Percentiles rank a stretch among this genome's conserved stretches.
These are phyloP conservation scores for Thalassaphorura encarpata DNA, from an alignment of 1,140 invertebrate genomes.

Conservation along the genomic window DNA sequence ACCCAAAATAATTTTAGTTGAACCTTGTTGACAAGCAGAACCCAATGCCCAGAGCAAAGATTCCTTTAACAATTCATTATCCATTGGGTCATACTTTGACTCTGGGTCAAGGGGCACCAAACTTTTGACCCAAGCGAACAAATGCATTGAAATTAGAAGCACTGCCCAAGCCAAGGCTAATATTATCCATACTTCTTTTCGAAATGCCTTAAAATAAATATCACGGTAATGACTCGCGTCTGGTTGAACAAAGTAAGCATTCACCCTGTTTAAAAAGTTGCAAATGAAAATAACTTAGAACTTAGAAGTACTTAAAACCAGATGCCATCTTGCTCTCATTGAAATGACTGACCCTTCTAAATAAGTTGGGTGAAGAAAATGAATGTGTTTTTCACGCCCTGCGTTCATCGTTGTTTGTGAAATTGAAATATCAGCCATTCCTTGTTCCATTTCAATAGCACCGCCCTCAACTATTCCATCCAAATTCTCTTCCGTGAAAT, in stretches of 20 bases:
- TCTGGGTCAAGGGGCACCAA: not conserved
- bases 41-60: slow-evolving; percentile 10
- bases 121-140: not conserved
- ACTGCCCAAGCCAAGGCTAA: not conserved
- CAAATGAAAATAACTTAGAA: not conserved
- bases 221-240: not conserved
- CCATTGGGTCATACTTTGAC: not conserved
- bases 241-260: slow-evolving; percentile 14
- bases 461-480: not conserved
- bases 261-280: too few relatives aligned
- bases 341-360: not conserved
- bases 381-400: not conserved
- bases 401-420: not conserved
- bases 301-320: not conserved
- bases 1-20: not conserved
- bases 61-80: slow-evolving; percentile 1
- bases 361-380: slow-evolving; percentile 6
- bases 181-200: slow-evolving; percentile 3
- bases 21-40: slow-evolving; percentile 15
- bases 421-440: not conserved
- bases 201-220: slow-evolving; percentile 7
- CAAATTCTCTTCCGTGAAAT: not conserved
- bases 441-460: not conserved
- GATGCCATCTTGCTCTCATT: too few relatives aligned
- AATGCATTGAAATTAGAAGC: not conserved